Percentiles rank a stretch among this genome's conserved stretches.
Conservation (phyloP, 2,888 invertebrate genomes). For the Cephus spinipes region DNA sequence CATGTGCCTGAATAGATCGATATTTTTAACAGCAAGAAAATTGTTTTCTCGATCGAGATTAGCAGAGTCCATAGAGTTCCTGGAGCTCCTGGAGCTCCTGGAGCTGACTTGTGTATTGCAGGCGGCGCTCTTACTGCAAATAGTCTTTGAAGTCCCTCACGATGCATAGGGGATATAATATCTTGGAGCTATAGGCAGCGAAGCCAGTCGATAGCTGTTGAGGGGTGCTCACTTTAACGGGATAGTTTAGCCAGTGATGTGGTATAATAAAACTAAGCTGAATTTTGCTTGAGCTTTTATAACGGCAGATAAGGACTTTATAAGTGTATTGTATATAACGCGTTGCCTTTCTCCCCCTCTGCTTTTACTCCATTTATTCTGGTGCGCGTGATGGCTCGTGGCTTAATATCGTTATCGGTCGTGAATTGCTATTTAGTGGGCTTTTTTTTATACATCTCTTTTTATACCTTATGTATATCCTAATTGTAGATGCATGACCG, state of each 20-base stretch:
- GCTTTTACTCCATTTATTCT: not conserved
- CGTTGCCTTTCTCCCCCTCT: not conserved
- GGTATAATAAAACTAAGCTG: not conserved
- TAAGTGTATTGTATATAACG: slow-evolving; percentile 8
- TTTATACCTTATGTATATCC: not conserved
- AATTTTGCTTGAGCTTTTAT: slow-evolving; percentile 16
- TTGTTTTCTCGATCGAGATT: not conserved
- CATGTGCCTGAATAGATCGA: not conserved
- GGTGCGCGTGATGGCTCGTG: slow-evolving; percentile 18
- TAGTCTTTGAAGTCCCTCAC: not conserved
- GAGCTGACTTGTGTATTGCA: no score
- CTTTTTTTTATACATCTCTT: not conserved
- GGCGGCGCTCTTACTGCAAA: not conserved
- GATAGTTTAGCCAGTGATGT: not conserved
- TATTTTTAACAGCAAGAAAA: not conserved
- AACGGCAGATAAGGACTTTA: slow-evolving; percentile 34
- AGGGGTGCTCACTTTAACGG: not conserved
- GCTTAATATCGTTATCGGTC: slow-evolving; percentile 27
- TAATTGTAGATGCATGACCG: not conserved
- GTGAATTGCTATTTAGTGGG: not conserved
- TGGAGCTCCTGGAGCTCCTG: no score
- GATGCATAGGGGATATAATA: not conserved
- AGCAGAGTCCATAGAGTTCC: not conserved
- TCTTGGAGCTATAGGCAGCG: not conserved
- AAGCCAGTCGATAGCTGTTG: not conserved